phyloP scores from a whole-genome alignment of 2,797 vertebrate species.

The Loriculus beryllinus region DNA sequence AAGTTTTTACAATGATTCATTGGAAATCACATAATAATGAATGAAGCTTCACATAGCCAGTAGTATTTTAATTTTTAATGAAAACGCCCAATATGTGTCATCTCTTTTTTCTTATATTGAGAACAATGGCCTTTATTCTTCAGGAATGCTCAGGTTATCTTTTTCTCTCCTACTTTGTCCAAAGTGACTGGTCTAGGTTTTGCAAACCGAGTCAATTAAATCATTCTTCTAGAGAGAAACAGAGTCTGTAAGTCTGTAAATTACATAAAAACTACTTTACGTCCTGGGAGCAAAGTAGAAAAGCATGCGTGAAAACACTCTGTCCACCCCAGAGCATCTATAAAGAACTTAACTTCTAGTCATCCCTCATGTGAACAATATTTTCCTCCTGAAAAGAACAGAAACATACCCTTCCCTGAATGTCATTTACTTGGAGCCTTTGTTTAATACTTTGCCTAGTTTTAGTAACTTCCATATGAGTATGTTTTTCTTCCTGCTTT shows the following conservation, averaged over 20 bases:
- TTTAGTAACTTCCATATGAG: background rate
- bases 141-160: background rate
- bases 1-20: background rate
- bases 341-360: background rate
- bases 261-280: background rate
- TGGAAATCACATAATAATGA: background rate
- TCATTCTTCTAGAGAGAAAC: background rate
- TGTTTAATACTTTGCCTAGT: background rate
- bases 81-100: background rate
- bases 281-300: constrained; percentile 2
- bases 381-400: background rate
- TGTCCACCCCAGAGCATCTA: background rate
- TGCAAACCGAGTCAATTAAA: background rate
- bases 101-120: background rate
- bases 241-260: background rate
- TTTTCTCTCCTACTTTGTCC: background rate
- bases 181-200: background rate
- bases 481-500: background rate
- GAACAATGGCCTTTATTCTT: background rate
- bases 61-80: background rate
- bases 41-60: background rate
- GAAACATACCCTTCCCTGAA: background rate
- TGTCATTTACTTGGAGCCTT: background rate
- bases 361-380: background rate
- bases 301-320: background rate